Evolutionary conservation across 2,113 vertebrate species (phyloP).

Genomic region (Coryphaenoides rupestris): DNA sequence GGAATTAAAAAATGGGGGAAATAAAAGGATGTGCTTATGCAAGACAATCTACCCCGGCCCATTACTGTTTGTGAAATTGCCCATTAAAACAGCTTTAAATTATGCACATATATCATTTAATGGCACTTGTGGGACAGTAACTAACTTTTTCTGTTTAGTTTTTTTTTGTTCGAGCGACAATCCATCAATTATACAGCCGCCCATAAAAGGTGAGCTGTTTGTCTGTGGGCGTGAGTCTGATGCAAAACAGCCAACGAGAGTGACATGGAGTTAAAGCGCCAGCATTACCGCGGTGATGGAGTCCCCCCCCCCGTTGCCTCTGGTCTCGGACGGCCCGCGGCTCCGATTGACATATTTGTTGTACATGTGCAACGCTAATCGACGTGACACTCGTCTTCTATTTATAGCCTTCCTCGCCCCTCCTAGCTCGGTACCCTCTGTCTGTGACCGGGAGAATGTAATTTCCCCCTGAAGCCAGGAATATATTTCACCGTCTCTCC

Average conservation of each 20-base stretch:
- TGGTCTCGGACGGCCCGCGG: neutral
- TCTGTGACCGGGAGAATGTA: too few species aligned
- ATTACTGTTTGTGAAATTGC: neutral
- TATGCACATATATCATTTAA: neutral
- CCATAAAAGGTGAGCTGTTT: too few species aligned
- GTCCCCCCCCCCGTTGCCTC: neutral
- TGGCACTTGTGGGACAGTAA: neutral
- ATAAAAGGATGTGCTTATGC: conserved; percentile 1
- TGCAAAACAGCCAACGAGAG: too few species aligned
- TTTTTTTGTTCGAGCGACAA: too few species aligned
- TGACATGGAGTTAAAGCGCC: neutral
- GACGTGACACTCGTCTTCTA: too few species aligned
- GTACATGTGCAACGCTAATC: neutral
- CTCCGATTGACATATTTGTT: neutral
- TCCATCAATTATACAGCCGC: too few species aligned
- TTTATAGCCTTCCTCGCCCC: too few species aligned
- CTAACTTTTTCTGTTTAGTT: neutral
- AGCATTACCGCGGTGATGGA: neutral
- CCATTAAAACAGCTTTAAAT: neutral
- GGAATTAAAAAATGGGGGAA: neutral
- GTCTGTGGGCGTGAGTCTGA: too few species aligned
- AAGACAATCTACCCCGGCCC: neutral
- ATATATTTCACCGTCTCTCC: too few species aligned
- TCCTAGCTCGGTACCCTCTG: too few species aligned
- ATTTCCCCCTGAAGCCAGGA: too few species aligned